Conservation (phyloP, 2,797 vertebrate species). For the Rallus crepitans region DNA sequence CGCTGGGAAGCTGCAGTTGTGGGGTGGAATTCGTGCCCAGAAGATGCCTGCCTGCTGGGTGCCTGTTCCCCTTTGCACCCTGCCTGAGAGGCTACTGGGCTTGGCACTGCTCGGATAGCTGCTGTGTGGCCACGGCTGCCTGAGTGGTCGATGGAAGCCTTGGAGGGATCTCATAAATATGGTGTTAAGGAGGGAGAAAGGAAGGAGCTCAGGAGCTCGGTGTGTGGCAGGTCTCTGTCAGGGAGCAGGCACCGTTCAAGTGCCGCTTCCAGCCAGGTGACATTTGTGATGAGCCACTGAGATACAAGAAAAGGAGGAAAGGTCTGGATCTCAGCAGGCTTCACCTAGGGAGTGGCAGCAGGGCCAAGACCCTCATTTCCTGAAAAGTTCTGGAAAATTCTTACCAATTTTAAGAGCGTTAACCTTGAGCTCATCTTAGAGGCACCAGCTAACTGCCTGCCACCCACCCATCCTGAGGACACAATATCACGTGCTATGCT, state of each 20-base stretch:
- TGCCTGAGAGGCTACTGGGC: neutral
- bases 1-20: neutral
- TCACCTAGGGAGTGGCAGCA: neutral
- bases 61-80: neutral
- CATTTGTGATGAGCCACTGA: neutral
- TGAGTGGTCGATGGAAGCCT: neutral
- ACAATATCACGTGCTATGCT: neutral
- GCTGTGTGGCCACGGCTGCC: neutral
- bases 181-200: neutral
- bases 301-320: neutral
- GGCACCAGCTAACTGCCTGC: rapidly evolving
- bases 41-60: rapidly evolving
- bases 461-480: neutral
- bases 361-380: neutral
- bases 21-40: neutral
- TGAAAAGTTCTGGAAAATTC: neutral
- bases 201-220: neutral
- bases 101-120: neutral
- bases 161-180: neutral
- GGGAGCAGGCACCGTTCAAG: neutral
- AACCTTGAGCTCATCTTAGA: neutral
- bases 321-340: neutral
- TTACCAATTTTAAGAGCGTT: neutral
- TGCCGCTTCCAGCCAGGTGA: neutral
- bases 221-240: rapidly evolving